Base-by-base conservation (phyloP, 2,797 vertebrate genomes). In the Galaxias olidus region DNA sequence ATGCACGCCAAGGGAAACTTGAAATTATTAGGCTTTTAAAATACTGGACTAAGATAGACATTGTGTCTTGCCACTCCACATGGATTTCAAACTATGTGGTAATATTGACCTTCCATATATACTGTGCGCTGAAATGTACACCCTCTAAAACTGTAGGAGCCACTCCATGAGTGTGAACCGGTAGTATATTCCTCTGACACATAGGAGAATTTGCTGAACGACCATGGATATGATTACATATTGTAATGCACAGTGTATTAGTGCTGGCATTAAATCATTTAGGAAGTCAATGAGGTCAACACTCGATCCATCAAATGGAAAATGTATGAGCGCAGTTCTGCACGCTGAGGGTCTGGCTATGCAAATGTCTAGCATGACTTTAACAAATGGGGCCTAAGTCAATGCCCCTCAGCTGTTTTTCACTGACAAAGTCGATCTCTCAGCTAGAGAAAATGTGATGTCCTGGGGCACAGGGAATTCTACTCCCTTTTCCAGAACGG, bases 11-110 rank as follows among this genome's bases (percentile, higher is more conserved):
- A 76, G 66, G 74, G 77, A 78, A 80, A 49, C 1, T 10, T 81
- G 43, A 77, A 62, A 55, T 19, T 10, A 72, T 85, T 82, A 72
- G 58, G 66, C 59, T 75, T 72, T 64, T 59, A 72, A 74, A 61
- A 61, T 74, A 51, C 75, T 62, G 15, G 56, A 15, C 60, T 63
- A 59, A 75, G 61, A 76, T 69, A 67, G 50, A 19, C 59, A 59
- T 30, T 42, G 43, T 30, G 11, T 56, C 73, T 68, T 74, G 69
- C 70, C 74, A 76, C 62, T 30, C 45, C 14, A 56, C 50, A 57
- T 69, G 79, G 71, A 76, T 82, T 54, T 0, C 10, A 45, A 66
- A 76, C 75, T 75, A 80, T 58, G 15, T 19, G 10, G 45, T 65
- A 63, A 59, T 70, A 61, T 47, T 68, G 80, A 71, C 72, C 76